Percentiles rank a stretch among this genome's conserved stretches.
Evolutionary conservation across 2,888 invertebrate genomes (phyloP).

Genomic region (Galerucella pusilla): DNA sequence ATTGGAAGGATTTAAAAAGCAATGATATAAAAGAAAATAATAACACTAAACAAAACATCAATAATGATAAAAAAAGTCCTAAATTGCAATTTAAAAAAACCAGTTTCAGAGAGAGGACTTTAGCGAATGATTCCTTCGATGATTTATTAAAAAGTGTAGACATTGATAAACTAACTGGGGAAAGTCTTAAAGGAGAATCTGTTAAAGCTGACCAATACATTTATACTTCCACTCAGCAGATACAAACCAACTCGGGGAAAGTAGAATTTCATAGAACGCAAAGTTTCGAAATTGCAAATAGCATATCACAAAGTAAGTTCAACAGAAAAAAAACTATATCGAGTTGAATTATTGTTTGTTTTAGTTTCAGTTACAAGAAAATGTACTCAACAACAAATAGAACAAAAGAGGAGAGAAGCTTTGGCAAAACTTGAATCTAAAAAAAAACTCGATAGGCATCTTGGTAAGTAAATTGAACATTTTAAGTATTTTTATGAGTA

Average conservation of each 20-base stretch:
- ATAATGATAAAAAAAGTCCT: slow-evolving; percentile 9
- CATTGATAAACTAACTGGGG: slow-evolving; percentile 15
- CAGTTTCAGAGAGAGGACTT: slow-evolving; percentile 23
- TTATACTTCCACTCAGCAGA: neutral
- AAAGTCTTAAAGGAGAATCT: neutral
- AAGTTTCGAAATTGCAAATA: slow-evolving; percentile 54
- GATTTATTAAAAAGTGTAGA: slow-evolving; percentile 34
- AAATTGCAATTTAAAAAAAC: slow-evolving; percentile 25
- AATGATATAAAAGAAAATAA: neutral
- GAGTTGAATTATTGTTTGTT: slow-evolving; percentile 3
- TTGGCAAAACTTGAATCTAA: slow-evolving; percentile 71
- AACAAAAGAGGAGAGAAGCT: slow-evolving; percentile 69
- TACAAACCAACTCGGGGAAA: slow-evolving; percentile 42
- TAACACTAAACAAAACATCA: neutral
- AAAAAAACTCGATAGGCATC: slow-evolving; percentile 51
- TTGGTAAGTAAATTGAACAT: slow-evolving; percentile 40
- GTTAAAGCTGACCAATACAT: neutral
- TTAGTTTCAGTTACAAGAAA: slow-evolving; percentile 16
- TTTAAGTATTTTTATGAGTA: too few species aligned
- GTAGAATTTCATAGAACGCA: slow-evolving; percentile 55
- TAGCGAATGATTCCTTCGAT: slow-evolving; percentile 36
- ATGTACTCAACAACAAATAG: slow-evolving; percentile 23
- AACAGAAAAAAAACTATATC: neutral
- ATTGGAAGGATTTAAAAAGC: neutral
- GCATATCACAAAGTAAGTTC: slow-evolving; percentile 29